Percentiles rank a stretch among this genome's conserved stretches.
phyloP scores from a whole-genome alignment of 2,888 invertebrate species.

The Drosophila ezoana region DNA sequence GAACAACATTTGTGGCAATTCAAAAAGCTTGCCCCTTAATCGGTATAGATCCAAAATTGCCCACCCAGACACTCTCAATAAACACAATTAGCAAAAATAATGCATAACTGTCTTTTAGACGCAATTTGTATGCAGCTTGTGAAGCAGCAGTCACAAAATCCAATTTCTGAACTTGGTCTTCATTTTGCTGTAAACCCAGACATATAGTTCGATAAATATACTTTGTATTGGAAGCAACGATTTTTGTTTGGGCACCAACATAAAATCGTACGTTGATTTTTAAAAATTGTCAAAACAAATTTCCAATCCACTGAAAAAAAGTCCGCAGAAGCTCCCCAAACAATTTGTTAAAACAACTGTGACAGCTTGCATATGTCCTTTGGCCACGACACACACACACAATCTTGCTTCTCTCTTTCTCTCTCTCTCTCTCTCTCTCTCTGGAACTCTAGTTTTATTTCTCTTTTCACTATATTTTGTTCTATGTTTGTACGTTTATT shows the following conservation, averaged over 20 bases:
- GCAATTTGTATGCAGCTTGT: slow-evolving; percentile 15
- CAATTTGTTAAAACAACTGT: slow-evolving; percentile 81
- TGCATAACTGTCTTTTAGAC: slow-evolving; percentile 3
- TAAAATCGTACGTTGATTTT: slow-evolving; percentile 34
- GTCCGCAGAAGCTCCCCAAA: slow-evolving; percentile 51
- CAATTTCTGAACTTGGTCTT: slow-evolving; percentile 29
- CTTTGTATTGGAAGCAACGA: slow-evolving; percentile 7
- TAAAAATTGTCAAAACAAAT: slow-evolving; percentile 32
- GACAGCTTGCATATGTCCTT: slow-evolving; percentile 81
- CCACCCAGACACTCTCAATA: neutral
- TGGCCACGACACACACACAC: slow-evolving; percentile 38
- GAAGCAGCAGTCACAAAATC: slow-evolving; percentile 18
- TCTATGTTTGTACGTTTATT: slow-evolving; percentile 63
- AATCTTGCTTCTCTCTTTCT: too few relatives aligned
- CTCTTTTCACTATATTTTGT: slow-evolving; percentile 27
- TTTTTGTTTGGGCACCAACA: slow-evolving; percentile 29
- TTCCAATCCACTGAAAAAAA: slow-evolving; percentile 29
- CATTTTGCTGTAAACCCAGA: slow-evolving; percentile 10
- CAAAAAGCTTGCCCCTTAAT: neutral
- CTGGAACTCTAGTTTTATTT: slow-evolving; percentile 4
- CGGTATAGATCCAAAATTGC: too few relatives aligned
- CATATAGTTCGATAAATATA: slow-evolving; percentile 1
- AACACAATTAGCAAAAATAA: slow-evolving; percentile 21
- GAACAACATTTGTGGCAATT: too few relatives aligned
- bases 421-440: too few relatives aligned